Base-by-base conservation (phyloP, 2,797 vertebrate species). In the Brachyrhaphis roseni region DNA sequence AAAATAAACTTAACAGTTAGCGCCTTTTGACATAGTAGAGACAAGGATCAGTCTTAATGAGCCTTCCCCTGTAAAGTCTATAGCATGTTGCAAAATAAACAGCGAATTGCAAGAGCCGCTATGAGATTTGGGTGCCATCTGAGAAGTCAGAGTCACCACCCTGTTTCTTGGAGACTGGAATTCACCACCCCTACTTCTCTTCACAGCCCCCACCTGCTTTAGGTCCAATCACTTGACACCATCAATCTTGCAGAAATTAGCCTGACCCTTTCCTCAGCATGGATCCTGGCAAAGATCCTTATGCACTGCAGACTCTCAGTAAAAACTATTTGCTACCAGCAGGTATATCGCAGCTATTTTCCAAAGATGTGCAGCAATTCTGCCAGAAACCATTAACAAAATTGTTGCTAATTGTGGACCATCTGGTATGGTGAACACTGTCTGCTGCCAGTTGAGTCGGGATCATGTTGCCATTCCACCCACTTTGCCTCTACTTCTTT, bases 31-130 rank as follows among this genome's bases (percentile, higher is more conserved):
- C 83, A 83, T 82, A 43, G 12, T 72, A n/a, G 11, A 1, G 39
- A 34, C 34, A 68, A 77, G 45, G 64, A 82, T 78, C 57, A 78
- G n/a, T 62, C 39, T 76, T 80, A 81, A 86, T 81, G 71, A 76
- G 79, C 70, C 53, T 84, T 82, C 31, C 20, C 55, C 64, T 84
- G 84, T 80, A 78, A 89, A 91, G 86, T 87, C 88, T 76, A 41
- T 74, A 90, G 91, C 82, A 91, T 92, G 88, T 88, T 93, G 92
- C 82, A 91, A 95, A 93, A 93, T 92, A 95, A 95, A 94, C 93
- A 93, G 71, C 16, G 78, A 82, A 87, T 90, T 87, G 86, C 89
- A 76, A 0, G 80, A 66, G 1, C 88, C 92, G 89, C 92, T 94
- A 95, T 90, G 91, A 92, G 94, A 90, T 94, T 91, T 79, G 76